Base-by-base conservation (phyloP, 2,113 vertebrate species). In the Barbus barbus region DNA sequence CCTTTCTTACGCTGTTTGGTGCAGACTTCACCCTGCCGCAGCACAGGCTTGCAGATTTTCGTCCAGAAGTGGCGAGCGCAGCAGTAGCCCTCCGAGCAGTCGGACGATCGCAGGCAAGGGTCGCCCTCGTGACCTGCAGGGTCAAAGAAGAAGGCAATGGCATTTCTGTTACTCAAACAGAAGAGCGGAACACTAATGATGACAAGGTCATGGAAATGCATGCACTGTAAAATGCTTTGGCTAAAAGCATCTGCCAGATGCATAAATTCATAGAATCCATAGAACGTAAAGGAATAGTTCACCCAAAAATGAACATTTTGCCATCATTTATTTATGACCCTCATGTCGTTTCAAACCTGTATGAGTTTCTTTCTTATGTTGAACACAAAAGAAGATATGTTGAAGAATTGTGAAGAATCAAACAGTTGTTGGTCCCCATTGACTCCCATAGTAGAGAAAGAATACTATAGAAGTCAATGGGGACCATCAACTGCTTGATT, bases 1-100 rank as follows among this genome's bases (percentile, higher is more conserved):
- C 95, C 96, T 92, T 96, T 97, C 83, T 94, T 91, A 22, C 94
- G 92, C 86, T 96, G 95, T 65, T 95, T 94, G 41, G 96, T 97
- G 81, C 96, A 97, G 73, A 96, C 96, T 85, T 97, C 96, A 1
- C 96, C 96, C 84, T 96, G 95, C 56, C 92, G 93, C 82, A 97
- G 94, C 41, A 97, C 96, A 1, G 96, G 96, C 38, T 97, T 97
- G 89, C 96, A 97, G 90, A 97, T 97, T 89, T 96, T 96, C 85
- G 96, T 96, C 96, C 96, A 97, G 91, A 97, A 97, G 84, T 97
- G 96, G 2, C 96, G 95, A 9, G 96, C 96, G 7, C 96, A 97
- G 85, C 96, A 97, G 71, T 96, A 84, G 1, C 95, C 96, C 0
- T 91, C 91, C 0, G 92, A 90, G 2, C 96, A 97, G 90, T 97